Percentiles rank a stretch among this genome's conserved stretches.
phyloP scores from a whole-genome alignment of 2,113 vertebrate species.

The Poeciliopsis prolifica region DNA sequence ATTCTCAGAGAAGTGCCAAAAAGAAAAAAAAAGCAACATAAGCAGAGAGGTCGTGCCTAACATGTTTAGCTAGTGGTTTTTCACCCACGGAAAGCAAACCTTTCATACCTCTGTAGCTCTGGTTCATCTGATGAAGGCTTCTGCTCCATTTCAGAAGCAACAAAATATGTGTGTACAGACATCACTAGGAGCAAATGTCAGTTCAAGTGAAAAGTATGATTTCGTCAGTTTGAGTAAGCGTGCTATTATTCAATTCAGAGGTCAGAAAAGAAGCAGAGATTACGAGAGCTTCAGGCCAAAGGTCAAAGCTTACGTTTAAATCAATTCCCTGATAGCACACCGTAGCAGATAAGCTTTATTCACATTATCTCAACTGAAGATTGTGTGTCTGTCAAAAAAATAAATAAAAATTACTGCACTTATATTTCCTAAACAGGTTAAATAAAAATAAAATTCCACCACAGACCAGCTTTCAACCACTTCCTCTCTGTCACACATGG shows the following conservation, averaged over 20 bases:
- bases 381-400: constrained; percentile 11
- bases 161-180: not conserved
- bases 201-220: constrained; percentile 10
- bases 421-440: not conserved
- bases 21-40: too few relatives aligned
- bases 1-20: too few relatives aligned
- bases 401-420: not conserved
- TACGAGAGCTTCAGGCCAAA: constrained; percentile 40
- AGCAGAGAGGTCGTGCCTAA: too few relatives aligned
- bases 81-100: not conserved
- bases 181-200: not conserved
- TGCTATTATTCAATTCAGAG: constrained; percentile 8
- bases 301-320: constrained; percentile 38
- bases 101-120: not conserved
- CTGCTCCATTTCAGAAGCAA: not conserved
- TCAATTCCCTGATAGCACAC: constrained; percentile 44
- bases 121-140: not conserved
- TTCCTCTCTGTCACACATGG: not conserved
- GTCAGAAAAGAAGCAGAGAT: not conserved
- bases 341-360: constrained; percentile 21
- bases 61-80: not conserved
- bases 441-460: constrained; percentile 1
- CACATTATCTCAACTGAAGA: constrained; percentile 2
- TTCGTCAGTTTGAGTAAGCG: not conserved
- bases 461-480: not conserved